Conservation (phyloP, 1,140 invertebrate species). For the Battus philenor region DNA sequence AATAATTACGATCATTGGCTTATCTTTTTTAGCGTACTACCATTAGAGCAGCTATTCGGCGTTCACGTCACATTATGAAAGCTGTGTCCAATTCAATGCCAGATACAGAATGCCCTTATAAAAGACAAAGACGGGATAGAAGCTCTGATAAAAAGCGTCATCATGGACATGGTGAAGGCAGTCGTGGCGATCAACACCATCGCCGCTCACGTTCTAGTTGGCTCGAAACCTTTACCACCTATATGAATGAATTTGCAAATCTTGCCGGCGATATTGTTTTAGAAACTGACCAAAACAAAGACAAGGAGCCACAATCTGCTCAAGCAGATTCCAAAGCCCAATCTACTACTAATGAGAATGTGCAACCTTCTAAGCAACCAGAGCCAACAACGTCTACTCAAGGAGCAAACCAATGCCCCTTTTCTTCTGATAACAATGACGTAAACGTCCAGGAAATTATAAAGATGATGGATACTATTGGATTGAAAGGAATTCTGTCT, state of each 20-base stretch:
- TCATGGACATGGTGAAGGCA: slow-evolving; percentile 26
- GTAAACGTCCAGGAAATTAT: slow-evolving; percentile 28
- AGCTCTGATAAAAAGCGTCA: slow-evolving; percentile 35
- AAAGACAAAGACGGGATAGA: slow-evolving; percentile 39
- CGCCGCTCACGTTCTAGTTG: slow-evolving; percentile 42
- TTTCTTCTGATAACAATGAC: slow-evolving; percentile 17
- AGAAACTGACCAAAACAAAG: slow-evolving; percentile 21
- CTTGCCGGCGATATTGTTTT: slow-evolving; percentile 56
- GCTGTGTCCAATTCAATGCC: slow-evolving; percentile 23
- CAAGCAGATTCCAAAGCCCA: slow-evolving; percentile 17
- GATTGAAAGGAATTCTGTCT: slow-evolving; percentile 13
- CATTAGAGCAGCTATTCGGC: slow-evolving; percentile 47
- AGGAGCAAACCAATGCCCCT: slow-evolving; percentile 21
- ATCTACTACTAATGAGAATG: slow-evolving; percentile 3
- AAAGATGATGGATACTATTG: slow-evolving; percentile 21
- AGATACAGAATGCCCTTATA: slow-evolving; percentile 33
- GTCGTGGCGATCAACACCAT: slow-evolving; percentile 23
- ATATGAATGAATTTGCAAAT: slow-evolving; percentile 71
- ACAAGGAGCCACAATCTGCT: slow-evolving; percentile 2
- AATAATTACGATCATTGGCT: too few species aligned
- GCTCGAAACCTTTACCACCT: slow-evolving; percentile 61
- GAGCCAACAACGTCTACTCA: slow-evolving; percentile 5
- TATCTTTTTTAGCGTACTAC: slow-evolving; percentile 41
- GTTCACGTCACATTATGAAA: slow-evolving; percentile 56
- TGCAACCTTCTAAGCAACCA: slow-evolving; percentile 21